Percentiles rank a stretch among this genome's conserved stretches.
Conservation (phyloP, 2,888 invertebrate genomes). For the Mythimna vitellina region DNA sequence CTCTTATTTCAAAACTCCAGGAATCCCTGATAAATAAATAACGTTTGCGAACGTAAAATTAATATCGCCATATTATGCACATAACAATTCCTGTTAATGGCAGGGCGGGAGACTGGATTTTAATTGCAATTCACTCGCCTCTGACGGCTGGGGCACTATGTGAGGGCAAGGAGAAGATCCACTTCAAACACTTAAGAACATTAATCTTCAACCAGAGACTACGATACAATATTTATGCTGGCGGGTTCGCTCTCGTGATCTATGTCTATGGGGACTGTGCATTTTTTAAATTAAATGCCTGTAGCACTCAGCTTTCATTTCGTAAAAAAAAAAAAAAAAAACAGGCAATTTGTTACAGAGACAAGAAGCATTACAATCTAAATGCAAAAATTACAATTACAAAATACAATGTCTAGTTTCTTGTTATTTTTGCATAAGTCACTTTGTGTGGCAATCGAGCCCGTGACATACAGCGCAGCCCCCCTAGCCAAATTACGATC, state of each 20-base stretch:
- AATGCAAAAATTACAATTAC: too few relatives aligned
- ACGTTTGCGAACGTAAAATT: conserved; percentile 46
- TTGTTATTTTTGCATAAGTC: too few relatives aligned
- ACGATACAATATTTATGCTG: not conserved
- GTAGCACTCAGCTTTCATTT: not conserved
- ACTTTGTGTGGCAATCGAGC: too few relatives aligned
- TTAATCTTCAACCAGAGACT: not conserved
- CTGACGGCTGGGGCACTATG: conserved; percentile 13
- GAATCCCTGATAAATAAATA: conserved; percentile 47
- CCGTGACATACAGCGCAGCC: too few relatives aligned
- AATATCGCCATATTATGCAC: conserved; percentile 60
- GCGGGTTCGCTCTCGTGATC: not conserved
- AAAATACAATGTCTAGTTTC: too few relatives aligned
- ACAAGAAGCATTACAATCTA: too few relatives aligned
- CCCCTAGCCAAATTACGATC: too few relatives aligned
- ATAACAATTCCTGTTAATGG: conserved; percentile 59
- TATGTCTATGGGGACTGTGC: not conserved
- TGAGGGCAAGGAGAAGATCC: conserved; percentile 22
- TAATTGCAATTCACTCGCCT: conserved; percentile 56
- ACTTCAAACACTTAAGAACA: not conserved
- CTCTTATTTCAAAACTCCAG: conserved; percentile 2
- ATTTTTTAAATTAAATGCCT: not conserved
- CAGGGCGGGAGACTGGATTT: conserved; percentile 51
- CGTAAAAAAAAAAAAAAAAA: too few relatives aligned
- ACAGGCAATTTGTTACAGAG: too few relatives aligned